Percentiles rank a stretch among this genome's conserved stretches.
These are phyloP conservation scores for Aurelia coerulea DNA, from an alignment of 30 jellyfish, hydroid and myxozoan genomes.

Conservation along the genomic window DNA sequence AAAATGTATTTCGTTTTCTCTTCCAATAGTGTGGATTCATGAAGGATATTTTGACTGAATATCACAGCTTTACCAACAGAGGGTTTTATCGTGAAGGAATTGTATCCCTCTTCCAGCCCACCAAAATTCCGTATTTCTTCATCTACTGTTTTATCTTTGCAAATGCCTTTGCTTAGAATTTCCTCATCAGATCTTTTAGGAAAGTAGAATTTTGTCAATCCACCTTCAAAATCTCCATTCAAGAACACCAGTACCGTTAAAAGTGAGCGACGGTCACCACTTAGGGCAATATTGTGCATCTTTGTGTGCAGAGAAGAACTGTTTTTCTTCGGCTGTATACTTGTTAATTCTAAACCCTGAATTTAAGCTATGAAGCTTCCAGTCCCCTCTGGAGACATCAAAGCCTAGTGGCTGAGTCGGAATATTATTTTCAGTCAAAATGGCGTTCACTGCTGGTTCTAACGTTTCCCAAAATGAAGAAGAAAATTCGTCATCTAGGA, in stretches of 20 bases:
- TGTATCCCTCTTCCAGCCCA: slow-evolving; percentile 65
- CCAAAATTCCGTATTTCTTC: slow-evolving; percentile 59
- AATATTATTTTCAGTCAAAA: slow-evolving; percentile 1
- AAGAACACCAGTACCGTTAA: slow-evolving; percentile 41
- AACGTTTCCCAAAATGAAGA: slow-evolving; percentile 32
- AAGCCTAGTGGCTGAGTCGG: slow-evolving; percentile 22
- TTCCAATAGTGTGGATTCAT: slow-evolving; percentile 34
- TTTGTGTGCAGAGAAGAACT: slow-evolving; percentile 61
- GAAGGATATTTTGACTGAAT: slow-evolving; percentile 65
- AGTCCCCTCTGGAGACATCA: slow-evolving; percentile 61
- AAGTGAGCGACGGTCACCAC: slow-evolving; percentile 69
- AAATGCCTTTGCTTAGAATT: background rate
- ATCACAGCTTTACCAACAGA: slow-evolving; percentile 59
- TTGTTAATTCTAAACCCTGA: slow-evolving; percentile 45
- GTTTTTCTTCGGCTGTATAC: slow-evolving; percentile 26
- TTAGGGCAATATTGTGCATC: slow-evolving; percentile 81
- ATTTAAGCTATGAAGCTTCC: slow-evolving; percentile 42
- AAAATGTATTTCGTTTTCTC: slow-evolving; percentile 20
- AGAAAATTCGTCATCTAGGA: slow-evolving; percentile 39
- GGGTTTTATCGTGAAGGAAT: slow-evolving; percentile 35
- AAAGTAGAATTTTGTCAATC: slow-evolving; percentile 55
- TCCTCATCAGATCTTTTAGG: background rate
- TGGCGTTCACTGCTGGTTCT: background rate
- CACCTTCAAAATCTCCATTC: slow-evolving; percentile 70
- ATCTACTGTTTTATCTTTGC: slow-evolving; percentile 44